Percentiles rank a stretch among this genome's conserved stretches.
phyloP scores from a whole-genome alignment of 1,140 invertebrate genomes.

The Campodea augens region DNA sequence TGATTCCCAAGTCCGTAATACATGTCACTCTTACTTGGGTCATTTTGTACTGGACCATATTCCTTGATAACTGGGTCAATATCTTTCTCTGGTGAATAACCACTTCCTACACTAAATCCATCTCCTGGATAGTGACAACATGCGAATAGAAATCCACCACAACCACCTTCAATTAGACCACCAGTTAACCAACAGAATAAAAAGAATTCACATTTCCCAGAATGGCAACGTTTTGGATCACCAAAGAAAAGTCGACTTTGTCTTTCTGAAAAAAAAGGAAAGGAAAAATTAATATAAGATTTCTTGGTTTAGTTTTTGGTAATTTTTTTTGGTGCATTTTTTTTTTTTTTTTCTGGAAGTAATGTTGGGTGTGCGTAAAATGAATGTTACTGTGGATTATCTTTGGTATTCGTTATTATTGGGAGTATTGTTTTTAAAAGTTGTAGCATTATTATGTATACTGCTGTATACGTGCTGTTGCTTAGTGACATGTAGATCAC shows the following conservation, averaged over 20 bases:
- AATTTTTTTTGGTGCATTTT: no score
- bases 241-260: slow-evolving; percentile 14
- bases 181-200: slow-evolving; percentile 78
- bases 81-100: neutral
- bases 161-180: slow-evolving; percentile 66
- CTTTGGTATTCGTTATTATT: no score
- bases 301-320: no score
- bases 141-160: slow-evolving; percentile 58
- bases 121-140: slow-evolving; percentile 49
- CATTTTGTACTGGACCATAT: slow-evolving; percentile 49
- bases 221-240: slow-evolving; percentile 32
- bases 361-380: no score
- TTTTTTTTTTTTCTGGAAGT: no score
- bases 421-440: no score
- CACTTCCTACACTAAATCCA: neutral
- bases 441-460: no score
- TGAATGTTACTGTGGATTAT: no score
- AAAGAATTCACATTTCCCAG: slow-evolving; percentile 78
- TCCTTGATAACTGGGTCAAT: slow-evolving; percentile 20
- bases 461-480: no score
- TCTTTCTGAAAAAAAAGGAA: neutral
- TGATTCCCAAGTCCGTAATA: neutral
- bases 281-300: no score
- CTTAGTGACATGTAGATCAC: no score
- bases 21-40: slow-evolving; percentile 40